These are phyloP conservation scores for Litocranius walleri DNA, from an alignment of 2,113 vertebrate species.

Conservation along the genomic window DNA sequence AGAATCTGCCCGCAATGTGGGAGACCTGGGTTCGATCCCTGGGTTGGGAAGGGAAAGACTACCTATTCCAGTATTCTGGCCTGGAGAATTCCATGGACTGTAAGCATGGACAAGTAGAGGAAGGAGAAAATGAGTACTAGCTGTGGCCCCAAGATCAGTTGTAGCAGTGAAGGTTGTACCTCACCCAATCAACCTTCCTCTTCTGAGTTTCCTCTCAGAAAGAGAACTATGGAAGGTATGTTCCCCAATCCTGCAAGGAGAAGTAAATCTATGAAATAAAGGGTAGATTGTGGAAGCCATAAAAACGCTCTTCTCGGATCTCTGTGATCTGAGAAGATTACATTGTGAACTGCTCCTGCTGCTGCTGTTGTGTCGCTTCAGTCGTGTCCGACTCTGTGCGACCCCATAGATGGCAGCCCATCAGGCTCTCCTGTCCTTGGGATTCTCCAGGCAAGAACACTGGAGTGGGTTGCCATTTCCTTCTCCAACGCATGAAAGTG, in stretches of 20 bases:
- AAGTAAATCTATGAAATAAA: background rate
- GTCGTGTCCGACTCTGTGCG: too few relatives aligned
- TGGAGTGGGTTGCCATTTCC: too few relatives aligned
- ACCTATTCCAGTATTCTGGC: background rate
- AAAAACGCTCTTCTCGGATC: background rate
- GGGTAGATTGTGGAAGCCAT: background rate
- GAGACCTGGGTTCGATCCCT: background rate
- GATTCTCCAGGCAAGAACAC: too few relatives aligned
- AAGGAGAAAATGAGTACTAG: background rate
- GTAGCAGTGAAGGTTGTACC: background rate
- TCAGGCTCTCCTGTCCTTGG: rapidly evolving
- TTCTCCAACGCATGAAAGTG: too few relatives aligned
- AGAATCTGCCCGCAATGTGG: rapidly evolving
- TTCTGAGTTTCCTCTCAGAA: background rate
- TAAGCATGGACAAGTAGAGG: background rate
- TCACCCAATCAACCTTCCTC: background rate
- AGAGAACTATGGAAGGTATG: background rate
- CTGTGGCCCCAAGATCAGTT: background rate
- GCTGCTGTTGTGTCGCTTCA: too few relatives aligned
- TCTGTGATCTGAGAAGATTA: background rate
- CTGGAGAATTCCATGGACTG: background rate
- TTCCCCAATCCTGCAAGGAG: background rate
- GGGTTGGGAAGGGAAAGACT: background rate
- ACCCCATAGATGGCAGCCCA: too few relatives aligned
- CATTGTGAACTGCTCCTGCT: too few relatives aligned